Evolutionary conservation across 2,888 invertebrate genomes (phyloP), one percentile per base, ranked within the genome.

Genomic region (Hylaea fasciaria): DNA sequence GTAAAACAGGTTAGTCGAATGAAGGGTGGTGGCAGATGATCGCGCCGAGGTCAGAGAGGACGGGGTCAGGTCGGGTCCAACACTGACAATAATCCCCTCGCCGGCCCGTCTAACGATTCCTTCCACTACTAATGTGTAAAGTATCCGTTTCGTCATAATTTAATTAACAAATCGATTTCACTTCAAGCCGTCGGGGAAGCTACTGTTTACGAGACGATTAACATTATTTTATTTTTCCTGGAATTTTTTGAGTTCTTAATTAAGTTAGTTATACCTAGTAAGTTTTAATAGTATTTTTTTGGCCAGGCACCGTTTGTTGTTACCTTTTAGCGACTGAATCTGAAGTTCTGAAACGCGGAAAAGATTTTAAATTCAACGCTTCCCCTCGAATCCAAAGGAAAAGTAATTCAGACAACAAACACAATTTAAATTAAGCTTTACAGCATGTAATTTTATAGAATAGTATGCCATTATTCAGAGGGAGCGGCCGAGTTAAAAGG

Each of bases 1-100:
- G 76, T 83, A 82, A 85, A 87, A 87, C 89, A 85, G 86, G 89
- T 88, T 88, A 82, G 80, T 77, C 75, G 81, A 83, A 82, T 81
- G 83, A 86, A 85, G 82, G 87, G 86, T 80, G 85, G 78, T 74
- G 76, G 69, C 76, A 82, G 82, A 85, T 83, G 82, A 85, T 83
- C 78, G 83, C 73, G 74, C 69, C 80, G 83, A 82, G 90, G 89
- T 87, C 89, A 87, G 74, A 86, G 74, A 82, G 85, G 82, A 77
- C 76, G 76, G 82, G 88, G 87, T 86, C 86, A 84, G 85, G 83
- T 82, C 82, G 82, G 83, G 85, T 79, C 83, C 76, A 74, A 76
- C 79, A 75, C 75, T 80, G 78, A 82, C 82, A 87, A 83, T 85
- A 84, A 87, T 84, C 83, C 83, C 78, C 77, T 79, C 66, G 68